Percentiles rank a stretch among this genome's conserved stretches.
Conservation (phyloP, 2,113 vertebrate species). For the Stictonetta naevosa region DNA sequence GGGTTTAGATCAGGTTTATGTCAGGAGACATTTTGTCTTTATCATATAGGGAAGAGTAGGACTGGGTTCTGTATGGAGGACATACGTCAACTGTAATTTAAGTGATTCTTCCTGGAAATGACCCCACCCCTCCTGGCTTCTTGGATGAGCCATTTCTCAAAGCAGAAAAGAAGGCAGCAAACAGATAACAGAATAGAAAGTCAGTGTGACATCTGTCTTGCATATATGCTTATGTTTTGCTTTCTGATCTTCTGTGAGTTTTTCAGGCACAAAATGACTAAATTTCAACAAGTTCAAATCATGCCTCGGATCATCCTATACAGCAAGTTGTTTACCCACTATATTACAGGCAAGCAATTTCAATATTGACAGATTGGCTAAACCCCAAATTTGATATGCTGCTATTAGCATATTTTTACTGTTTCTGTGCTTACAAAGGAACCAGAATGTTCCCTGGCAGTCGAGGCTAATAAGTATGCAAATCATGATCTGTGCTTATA, state of each 20-base stretch:
- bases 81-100: background rate
- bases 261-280: constrained; percentile 64
- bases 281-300: constrained; percentile 66
- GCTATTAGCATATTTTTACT: constrained; percentile 70
- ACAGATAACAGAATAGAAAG: background rate
- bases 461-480: constrained; percentile 67
- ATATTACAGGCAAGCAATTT: constrained; percentile 62
- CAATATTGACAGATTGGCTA: constrained; percentile 72
- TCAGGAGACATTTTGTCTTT: constrained; percentile 24
- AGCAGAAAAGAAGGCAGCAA: constrained; percentile 15
- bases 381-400: constrained; percentile 63
- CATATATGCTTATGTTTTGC: constrained; percentile 15
- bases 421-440: constrained; percentile 60
- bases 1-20: background rate
- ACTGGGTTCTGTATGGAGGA: background rate
- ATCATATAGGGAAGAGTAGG: background rate
- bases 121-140: background rate
- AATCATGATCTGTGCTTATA: constrained; percentile 68
- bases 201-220: constrained; percentile 49
- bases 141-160: background rate
- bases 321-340: constrained; percentile 62
- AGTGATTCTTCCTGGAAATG: background rate
- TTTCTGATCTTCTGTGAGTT: constrained; percentile 35
- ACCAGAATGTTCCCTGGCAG: constrained; percentile 63
- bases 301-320: constrained; percentile 24